These are phyloP conservation scores for Lordiphosa clarofinis DNA, from an alignment of 1,140 invertebrate genomes.

Conservation along the genomic window DNA sequence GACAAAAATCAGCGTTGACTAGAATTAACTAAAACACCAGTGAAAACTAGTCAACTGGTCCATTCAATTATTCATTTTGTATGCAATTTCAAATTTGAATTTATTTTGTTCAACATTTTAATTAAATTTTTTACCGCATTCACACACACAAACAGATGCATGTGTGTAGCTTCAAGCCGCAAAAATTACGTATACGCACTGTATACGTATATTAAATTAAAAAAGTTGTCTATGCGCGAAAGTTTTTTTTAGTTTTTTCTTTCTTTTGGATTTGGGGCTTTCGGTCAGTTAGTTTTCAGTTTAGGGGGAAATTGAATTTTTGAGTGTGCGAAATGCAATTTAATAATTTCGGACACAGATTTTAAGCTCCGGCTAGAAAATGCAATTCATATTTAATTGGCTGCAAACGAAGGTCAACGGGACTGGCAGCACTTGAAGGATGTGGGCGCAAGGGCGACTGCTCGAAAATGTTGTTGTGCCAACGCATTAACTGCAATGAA, in stretches of 20 bases:
- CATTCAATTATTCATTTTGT: slow-evolving; percentile 73
- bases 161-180: slow-evolving; percentile 5
- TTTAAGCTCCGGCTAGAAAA: slow-evolving; percentile 6
- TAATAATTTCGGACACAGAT: slow-evolving; percentile 9
- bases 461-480: slow-evolving; percentile 20
- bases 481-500: slow-evolving; percentile 33
- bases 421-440: not conserved
- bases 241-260: slow-evolving; percentile 1
- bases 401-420: slow-evolving; percentile 4
- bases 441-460: not conserved
- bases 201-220: slow-evolving; percentile 9
- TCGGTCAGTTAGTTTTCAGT: slow-evolving; percentile 8
- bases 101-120: slow-evolving; percentile 26
- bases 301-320: slow-evolving; percentile 10
- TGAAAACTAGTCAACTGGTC: slow-evolving; percentile 35
- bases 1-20: slow-evolving; percentile 12
- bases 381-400: slow-evolving; percentile 15
- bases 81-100: slow-evolving; percentile 59
- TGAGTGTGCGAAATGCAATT: not conserved
- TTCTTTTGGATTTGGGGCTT: slow-evolving; percentile 2
- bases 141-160: slow-evolving; percentile 10
- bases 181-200: slow-evolving; percentile 14
- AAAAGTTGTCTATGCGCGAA: slow-evolving; percentile 10
- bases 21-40: slow-evolving; percentile 27
- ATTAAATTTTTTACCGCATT: slow-evolving; percentile 36